Base-by-base conservation (phyloP, 2,797 vertebrate species). In the Pyrrhura leucotis region DNA sequence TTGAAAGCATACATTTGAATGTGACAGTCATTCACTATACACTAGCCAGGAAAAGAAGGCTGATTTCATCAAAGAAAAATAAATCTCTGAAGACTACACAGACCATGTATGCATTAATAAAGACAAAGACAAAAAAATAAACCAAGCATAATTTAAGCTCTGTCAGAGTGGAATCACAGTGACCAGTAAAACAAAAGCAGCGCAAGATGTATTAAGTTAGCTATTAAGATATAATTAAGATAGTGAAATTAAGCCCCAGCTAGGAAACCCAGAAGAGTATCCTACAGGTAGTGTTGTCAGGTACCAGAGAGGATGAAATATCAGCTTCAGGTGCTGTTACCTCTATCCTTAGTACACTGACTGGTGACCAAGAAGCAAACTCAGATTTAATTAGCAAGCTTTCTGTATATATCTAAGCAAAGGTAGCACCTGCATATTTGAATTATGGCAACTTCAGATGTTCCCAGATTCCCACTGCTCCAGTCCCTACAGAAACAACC, bases 51-150 rank as follows among this genome's bases (percentile, higher is more conserved):
- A 93, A 79, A 95, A 88, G 69, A 31, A 95, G 82, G 81, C 66
- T 92, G 81, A 89, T 94, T 95, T 92, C 66, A 95, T 91, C 90
- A 91, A 85, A 90, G 86, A 88, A 89, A 93, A 94, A 90, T 68
- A 95, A 91, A 90, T 90, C 92, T 91, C 85, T 69, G 29, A 91
- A 87, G 74, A 81, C 42, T 58, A 33, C 79, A 42, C 13, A 35
- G 40, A 35, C 42, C 20, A 31, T 53, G 33, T 47, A 68, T 35
- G 25, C 33, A 85, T 72, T 90, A 85, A 96, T 71, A 67, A 87
- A 67, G 59, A 69, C 47, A 35, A 31, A 23, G 2, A 4, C 4
- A 10, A 16, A 51, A 45, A 44, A 48, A 29, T 47, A 76, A 66
- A 48, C 21, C 37, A 67, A 85, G 44, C 16, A 53, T 73, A 83